A percentile compares a stretch with the other conserved stretches of the same genome.
These are phyloP conservation scores for Nanorana parkeri DNA, from an alignment of 2,113 vertebrate species.

Conservation along the genomic window DNA sequence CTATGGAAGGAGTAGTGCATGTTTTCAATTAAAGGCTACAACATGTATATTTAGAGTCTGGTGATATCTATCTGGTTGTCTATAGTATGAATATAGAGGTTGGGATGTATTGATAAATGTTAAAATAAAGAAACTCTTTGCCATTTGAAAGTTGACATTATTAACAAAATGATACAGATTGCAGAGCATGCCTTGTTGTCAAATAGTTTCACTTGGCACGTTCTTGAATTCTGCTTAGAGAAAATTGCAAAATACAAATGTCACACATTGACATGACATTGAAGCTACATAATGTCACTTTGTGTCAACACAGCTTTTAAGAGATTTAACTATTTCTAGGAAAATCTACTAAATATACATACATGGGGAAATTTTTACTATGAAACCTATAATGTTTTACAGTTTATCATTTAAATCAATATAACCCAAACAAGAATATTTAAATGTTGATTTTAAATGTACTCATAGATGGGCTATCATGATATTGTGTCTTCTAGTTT, in stretches of 20 bases:
- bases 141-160: slow-evolving; percentile 48
- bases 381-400: too few relatives aligned
- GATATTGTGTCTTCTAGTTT: too few relatives aligned
- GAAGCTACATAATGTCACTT: slow-evolving; percentile 48
- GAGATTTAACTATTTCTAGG: slow-evolving; percentile 28
- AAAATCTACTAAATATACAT: neutral
- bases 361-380: neutral
- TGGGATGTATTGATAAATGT: slow-evolving; percentile 18
- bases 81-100: slow-evolving; percentile 1
- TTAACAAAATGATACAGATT: slow-evolving; percentile 52
- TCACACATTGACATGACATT: slow-evolving; percentile 58
- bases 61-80: neutral
- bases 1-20: too few relatives aligned
- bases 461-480: neutral
- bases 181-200: slow-evolving; percentile 54
- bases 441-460: neutral
- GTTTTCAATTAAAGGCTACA: too few relatives aligned
- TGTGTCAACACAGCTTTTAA: slow-evolving; percentile 41
- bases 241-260: slow-evolving; percentile 56
- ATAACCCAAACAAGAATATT: neutral
- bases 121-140: slow-evolving; percentile 50
- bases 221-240: slow-evolving; percentile 52
- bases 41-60: too few relatives aligned
- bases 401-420: too few relatives aligned
- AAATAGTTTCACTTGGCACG: slow-evolving; percentile 56